Evolutionary conservation across 2,888 invertebrate genomes (phyloP).

Genomic region (Nomada hirtipes): DNA sequence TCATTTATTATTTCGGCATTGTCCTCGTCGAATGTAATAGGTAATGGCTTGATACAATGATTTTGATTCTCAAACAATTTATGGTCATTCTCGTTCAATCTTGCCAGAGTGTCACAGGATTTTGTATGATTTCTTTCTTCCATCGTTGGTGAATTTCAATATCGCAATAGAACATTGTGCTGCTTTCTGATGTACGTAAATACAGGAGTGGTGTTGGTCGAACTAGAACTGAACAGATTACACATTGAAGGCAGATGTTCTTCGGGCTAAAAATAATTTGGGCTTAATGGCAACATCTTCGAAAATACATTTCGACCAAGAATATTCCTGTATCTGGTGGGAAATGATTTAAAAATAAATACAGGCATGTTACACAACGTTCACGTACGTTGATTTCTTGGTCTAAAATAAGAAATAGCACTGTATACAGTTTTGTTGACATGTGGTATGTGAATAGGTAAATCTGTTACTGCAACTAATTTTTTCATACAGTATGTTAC

Average conservation of each 20-base stretch:
- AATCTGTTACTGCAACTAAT: not conserved
- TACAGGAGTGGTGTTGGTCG: slow-evolving; percentile 69
- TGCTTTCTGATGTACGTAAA: slow-evolving; percentile 72
- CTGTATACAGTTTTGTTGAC: not conserved
- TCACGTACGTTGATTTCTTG: not conserved
- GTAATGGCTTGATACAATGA: slow-evolving; percentile 59
- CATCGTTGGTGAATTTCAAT: slow-evolving; percentile 64
- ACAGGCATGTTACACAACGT: slow-evolving; percentile 31
- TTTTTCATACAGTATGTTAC: not conserved
- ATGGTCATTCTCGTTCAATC: slow-evolving; percentile 46
- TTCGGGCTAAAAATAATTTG: not conserved
- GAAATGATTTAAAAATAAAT: slow-evolving; percentile 21
- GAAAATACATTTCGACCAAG: not conserved
- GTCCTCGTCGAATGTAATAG: slow-evolving; percentile 58
- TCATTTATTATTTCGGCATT: slow-evolving; percentile 35
- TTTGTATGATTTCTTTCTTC: slow-evolving; percentile 60
- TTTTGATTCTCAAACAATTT: slow-evolving; percentile 56
- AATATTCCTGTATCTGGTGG: not conserved
- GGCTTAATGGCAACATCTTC: not conserved
- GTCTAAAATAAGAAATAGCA: slow-evolving; percentile 46
- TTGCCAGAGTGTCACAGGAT: slow-evolving; percentile 57
- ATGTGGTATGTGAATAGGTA: not conserved
- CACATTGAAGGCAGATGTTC: not conserved
- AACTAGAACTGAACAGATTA: slow-evolving; percentile 63
- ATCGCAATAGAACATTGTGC: slow-evolving; percentile 64